These are phyloP conservation scores for Ibycter americanus DNA, from an alignment of 2,797 vertebrate species.

Conservation along the genomic window DNA sequence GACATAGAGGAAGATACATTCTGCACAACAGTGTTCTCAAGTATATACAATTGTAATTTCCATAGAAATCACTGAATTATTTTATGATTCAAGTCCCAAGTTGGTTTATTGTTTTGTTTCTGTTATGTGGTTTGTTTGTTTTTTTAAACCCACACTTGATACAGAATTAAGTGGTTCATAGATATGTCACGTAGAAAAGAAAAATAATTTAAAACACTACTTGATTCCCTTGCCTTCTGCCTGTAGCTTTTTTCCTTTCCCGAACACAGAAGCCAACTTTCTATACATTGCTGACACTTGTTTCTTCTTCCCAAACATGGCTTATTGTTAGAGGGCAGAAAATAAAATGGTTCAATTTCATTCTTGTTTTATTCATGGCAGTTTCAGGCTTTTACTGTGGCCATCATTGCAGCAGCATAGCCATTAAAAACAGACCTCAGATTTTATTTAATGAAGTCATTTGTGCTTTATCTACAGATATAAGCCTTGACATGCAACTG, in stretches of 20 bases:
- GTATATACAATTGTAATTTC: not conserved
- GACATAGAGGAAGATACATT: not conserved
- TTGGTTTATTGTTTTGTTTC: not conserved
- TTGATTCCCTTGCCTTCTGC: not conserved
- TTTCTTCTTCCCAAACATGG: not conserved
- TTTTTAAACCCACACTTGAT: not conserved
- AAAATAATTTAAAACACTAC: not conserved
- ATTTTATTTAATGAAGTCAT: not conserved
- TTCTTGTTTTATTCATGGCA: not conserved
- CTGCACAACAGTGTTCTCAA: not conserved
- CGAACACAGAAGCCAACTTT: not conserved
- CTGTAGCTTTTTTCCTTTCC: not conserved
- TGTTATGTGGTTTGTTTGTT: not conserved
- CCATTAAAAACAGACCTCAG: conserved; percentile 1
- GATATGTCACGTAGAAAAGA: not conserved
- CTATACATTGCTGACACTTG: not conserved
- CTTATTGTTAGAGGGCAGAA: not conserved
- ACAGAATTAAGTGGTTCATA: not conserved
- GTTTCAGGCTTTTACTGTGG: not conserved
- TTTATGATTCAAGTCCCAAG: not conserved
- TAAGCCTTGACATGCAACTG: not conserved
- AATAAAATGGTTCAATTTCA: not conserved
- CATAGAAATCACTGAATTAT: not conserved
- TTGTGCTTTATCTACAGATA: not conserved
- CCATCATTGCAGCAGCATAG: not conserved